Percentiles rank a stretch among this genome's conserved stretches.
phyloP scores from a whole-genome alignment of 1,140 invertebrate species.

The Bombus fervidus region DNA sequence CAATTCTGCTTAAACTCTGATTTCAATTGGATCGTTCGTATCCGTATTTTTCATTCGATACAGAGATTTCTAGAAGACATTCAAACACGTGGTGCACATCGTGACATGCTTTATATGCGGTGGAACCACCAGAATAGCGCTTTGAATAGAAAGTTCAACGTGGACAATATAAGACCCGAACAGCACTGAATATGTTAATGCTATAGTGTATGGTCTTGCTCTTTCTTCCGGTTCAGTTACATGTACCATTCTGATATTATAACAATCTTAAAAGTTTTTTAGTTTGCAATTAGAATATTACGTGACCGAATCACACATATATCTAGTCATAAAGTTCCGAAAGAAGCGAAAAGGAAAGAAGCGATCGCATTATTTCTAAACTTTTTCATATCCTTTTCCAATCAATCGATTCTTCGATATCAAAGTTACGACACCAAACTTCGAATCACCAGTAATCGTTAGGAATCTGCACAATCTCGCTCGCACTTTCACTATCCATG shows the following conservation, averaged over 20 bases:
- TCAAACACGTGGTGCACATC: background rate
- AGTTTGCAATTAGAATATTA: no score
- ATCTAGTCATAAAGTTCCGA: no score
- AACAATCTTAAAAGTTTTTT: no score
- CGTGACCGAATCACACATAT: no score
- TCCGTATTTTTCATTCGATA: background rate
- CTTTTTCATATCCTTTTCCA: background rate
- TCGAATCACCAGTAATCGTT: no score
- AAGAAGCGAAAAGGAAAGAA: no score
- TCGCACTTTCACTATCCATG: no score
- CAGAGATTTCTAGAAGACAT: background rate
- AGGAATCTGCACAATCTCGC: no score
- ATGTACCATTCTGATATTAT: no score
- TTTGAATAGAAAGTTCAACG: background rate
- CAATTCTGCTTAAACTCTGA: no score
- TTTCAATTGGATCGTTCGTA: background rate
- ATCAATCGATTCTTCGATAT: background rate
- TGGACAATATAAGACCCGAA: background rate
- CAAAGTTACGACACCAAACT: no score
- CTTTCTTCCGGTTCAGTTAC: no score
- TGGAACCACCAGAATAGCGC: background rate
- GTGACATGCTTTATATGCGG: background rate
- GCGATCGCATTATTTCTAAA: background rate
- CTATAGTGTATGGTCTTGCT: background rate
- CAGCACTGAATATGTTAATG: background rate